phyloP scores from a whole-genome alignment of 1,140 invertebrate species.

The Drosophila tani region DNA sequence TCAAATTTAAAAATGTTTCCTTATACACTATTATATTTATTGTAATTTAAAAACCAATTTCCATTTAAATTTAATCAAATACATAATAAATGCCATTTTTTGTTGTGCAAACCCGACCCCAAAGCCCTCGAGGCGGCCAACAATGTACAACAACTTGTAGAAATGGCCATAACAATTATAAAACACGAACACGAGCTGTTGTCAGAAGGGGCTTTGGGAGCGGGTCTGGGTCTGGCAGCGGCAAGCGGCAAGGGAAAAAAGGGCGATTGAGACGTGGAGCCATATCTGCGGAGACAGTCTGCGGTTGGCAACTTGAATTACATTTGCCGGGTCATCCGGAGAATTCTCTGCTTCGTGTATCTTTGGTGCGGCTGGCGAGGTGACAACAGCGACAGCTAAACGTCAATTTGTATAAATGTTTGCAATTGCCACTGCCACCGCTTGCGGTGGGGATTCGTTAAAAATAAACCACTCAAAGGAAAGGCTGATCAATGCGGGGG shows the following conservation, averaged over 20 bases:
- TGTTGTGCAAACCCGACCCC: slow-evolving; percentile 1
- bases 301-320: slow-evolving; percentile 71
- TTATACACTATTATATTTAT: no score
- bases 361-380: slow-evolving; percentile 46
- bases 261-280: slow-evolving; percentile 5
- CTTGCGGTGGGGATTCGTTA: slow-evolving; percentile 49
- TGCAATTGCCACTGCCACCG: slow-evolving; percentile 55
- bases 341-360: slow-evolving; percentile 39
- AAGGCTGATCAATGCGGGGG: slow-evolving; percentile 22
- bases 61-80: no score
- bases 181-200: slow-evolving; percentile 53
- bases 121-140: slow-evolving; percentile 34
- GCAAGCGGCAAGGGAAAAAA: not conserved
- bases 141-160: slow-evolving; percentile 55
- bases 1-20: no score
- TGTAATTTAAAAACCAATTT: no score
- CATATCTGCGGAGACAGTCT: slow-evolving; percentile 40
- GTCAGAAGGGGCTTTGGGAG: not conserved
- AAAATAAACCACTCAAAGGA: slow-evolving; percentile 51
- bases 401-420: slow-evolving; percentile 77
- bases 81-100: not conserved
- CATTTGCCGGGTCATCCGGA: slow-evolving; percentile 35
- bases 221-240: not conserved
- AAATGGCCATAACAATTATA: slow-evolving; percentile 65
- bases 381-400: slow-evolving; percentile 64